Base-by-base conservation (phyloP, 2,113 vertebrate genomes). In the Triplophysa dalaica region DNA sequence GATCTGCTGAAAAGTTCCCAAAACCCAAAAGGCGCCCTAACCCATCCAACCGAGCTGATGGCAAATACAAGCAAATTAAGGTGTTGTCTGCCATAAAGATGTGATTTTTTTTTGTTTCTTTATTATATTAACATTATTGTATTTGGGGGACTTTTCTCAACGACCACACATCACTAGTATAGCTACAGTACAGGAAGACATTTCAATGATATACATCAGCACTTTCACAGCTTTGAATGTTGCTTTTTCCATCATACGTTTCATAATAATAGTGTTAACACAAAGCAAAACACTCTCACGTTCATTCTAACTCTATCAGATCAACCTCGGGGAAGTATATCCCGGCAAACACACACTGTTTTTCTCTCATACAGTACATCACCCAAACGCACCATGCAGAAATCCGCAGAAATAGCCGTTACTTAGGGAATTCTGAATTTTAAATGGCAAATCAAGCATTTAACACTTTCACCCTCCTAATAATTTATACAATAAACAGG, bases 401-500 rank as follows among this genome's bases (percentile, higher is more conserved):
- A 66, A 56, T 33, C 38, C 62, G 2, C 14, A 75, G 62, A 67
- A 75, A 22, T 60, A n/a, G 63, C 54, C 11, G n/a, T 67, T 60
- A 68, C 64, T 81, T 50, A 13, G 62, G 79, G 72, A 76, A 76
- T 75, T 75, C 45, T 50, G 14, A 17, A 75, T 68, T 75, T 69
- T 75, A 67, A 67, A 58, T 26, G 12, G 72, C 17, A 69, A 60
- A 41, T 67, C 91, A 91, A 90, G 88, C 88, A 92, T 93, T 91
- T 94, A 92, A 91, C 91, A 92, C 91, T 92, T 92, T 84, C 93
- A 94, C 94, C 95, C 95, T 94, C 93, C 94, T 91, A 95, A 96
- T 97, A 98, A 97, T 97, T 96, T 95, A 97, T 96, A 97, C 94
- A 95, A 97, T 97, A 98, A 98, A 97, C 95, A 97, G 92, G 87